Conservation (phyloP, 1,140 invertebrate genomes). For the Pogonomyrmex californicus region DNA sequence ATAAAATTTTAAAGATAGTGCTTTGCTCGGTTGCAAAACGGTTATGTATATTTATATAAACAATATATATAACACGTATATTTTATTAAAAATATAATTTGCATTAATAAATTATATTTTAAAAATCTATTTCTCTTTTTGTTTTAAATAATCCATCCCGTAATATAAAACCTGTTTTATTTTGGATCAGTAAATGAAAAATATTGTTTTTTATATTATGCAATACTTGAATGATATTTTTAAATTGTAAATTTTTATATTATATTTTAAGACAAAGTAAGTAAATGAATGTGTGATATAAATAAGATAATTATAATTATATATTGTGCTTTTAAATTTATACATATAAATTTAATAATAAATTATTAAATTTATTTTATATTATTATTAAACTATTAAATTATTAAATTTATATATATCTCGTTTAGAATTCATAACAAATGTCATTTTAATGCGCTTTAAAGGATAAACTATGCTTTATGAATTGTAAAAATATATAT, state of each 20-base stretch:
- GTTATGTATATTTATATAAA: background rate
- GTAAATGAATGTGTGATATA: background rate
- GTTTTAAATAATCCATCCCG: background rate
- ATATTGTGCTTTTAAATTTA: background rate
- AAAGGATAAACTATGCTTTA: background rate
- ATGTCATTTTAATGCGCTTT: constrained; percentile 19
- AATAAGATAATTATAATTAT: background rate
- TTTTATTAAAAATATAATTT: too few species aligned
- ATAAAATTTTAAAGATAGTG: too few species aligned
- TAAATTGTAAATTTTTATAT: background rate
- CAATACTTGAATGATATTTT: constrained; percentile 15
- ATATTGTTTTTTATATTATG: background rate
- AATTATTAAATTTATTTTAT: too few species aligned
- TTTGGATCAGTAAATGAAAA: background rate
- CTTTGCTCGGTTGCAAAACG: background rate
- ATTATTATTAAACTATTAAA: too few species aligned
- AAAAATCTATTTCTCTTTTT: constrained; percentile 2
- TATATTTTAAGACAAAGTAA: background rate
- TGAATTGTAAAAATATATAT: constrained; percentile 49
- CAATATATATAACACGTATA: background rate
- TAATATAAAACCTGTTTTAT: background rate
- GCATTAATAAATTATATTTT: background rate
- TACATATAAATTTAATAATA: background rate
- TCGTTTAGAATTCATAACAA: constrained; percentile 15
- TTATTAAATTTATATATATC: constrained; percentile 1